These are phyloP conservation scores for Daktulosphaira vitifoliae DNA, from an alignment of 1,140 invertebrate genomes.

Conservation along the genomic window DNA sequence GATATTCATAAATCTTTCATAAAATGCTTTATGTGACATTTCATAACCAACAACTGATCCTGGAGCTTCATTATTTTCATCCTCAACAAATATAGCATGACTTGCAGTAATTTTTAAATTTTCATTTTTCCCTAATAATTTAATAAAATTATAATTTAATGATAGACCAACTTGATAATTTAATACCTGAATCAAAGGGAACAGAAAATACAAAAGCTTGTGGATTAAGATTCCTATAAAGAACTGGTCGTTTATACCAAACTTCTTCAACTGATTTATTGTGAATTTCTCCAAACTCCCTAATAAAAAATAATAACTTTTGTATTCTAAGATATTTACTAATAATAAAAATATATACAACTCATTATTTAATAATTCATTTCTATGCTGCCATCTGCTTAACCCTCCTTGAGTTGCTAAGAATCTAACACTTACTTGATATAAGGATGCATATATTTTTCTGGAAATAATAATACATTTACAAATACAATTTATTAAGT, in stretches of 20 bases:
- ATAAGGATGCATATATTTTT: conserved; percentile 49
- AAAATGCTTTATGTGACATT: conserved; percentile 59
- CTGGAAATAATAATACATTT: conserved; percentile 35
- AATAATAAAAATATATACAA: conserved; percentile 5
- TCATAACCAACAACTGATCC: conserved; percentile 82
- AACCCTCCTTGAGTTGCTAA: conserved; percentile 81
- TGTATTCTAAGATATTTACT: neutral
- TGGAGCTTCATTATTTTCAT: conserved; percentile 65
- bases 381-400: conserved; percentile 69
- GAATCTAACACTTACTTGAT: conserved; percentile 62
- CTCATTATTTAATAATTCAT: neutral
- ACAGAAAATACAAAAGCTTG: conserved; percentile 70
- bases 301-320: conserved; percentile 40
- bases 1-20: conserved; percentile 59
- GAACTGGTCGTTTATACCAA: conserved; percentile 85
- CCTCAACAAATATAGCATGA: conserved; percentile 73
- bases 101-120: conserved; percentile 64
- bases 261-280: conserved; percentile 76
- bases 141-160: neutral
- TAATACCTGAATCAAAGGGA: conserved; percentile 51
- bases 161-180: neutral
- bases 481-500: neutral
- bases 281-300: conserved; percentile 69
- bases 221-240: conserved; percentile 67
- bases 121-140: conserved; percentile 43